Evolutionary conservation across 2,113 vertebrate genomes (phyloP), one percentile per base, ranked within the genome.

Genomic region (Tyrannus savana): DNA sequence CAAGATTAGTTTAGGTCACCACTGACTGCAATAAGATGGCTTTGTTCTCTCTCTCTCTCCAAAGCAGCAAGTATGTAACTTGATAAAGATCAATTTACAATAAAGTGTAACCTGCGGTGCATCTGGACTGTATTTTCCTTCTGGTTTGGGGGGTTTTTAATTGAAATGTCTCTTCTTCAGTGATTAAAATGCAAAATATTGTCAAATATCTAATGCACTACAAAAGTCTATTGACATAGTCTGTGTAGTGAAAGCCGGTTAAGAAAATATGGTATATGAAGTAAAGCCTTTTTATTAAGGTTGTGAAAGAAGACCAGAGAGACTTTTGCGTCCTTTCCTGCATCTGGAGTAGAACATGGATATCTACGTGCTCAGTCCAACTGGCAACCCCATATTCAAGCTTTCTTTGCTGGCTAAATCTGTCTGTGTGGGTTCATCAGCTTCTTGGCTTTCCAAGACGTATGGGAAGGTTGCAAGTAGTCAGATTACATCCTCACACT

Each of bases 61-160:
- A 72, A 82, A 79, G 62, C 42, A 75, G 52, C 27, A 33, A 67
- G 19, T 41, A 83, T 31, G 28, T 64, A 73, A 66, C 5, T 12
- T 6, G 3, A 19, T 28, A 33, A 67, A 67, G 46, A 49, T 24
- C 18, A 10, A 8, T 44, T 44, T 58, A n/a, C 8, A 49, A 27
- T 27, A 33, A 37, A 0, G 0, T 14, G 37, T 71, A 79, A 92
- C 9, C 25, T 62, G 76, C 72, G 81, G 41, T 82, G 67, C 30
- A 78, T 72, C 84, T 86, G 85, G 97, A 97, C 84, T 86, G 58
- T 66, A 71, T 82, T 89, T 85, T 63, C 67, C 39, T 90, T 80
- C n/a, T 44, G 41, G 19, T 28, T 12, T 21, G 19, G 53, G 31
- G 53, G 6, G 18, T 4, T 52, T 88, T 53, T 11, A 0, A 37